Conservation (phyloP, 2,113 vertebrate genomes). For the Pollachius pollachius region DNA sequence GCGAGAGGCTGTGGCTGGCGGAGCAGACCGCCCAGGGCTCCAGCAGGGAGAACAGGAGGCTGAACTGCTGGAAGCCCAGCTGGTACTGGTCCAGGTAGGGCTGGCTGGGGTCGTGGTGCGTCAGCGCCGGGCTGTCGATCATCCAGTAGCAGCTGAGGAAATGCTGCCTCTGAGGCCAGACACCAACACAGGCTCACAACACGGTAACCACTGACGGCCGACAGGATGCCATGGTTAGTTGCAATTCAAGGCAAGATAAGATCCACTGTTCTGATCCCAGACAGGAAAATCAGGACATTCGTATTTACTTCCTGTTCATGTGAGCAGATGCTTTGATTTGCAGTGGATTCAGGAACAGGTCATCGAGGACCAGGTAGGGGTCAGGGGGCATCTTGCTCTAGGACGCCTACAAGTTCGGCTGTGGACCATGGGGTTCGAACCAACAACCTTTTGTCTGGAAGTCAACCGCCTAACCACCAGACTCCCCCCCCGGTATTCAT, state of each 20-base stretch:
- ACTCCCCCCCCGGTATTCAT: too few relatives aligned
- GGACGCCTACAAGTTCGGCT: too few relatives aligned
- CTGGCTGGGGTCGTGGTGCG: constrained; percentile 92
- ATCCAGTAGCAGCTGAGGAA: constrained; percentile 95
- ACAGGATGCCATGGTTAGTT: too few relatives aligned
- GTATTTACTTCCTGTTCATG: neutral
- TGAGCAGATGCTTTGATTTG: neutral
- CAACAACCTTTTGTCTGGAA: too few relatives aligned
- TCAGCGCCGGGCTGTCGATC: constrained; percentile 74
- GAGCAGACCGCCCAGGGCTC: constrained; percentile 88
- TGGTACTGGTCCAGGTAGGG: constrained; percentile 96
- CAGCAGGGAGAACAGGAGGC: constrained; percentile 82
- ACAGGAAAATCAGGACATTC: neutral
- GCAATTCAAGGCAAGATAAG: too few relatives aligned
- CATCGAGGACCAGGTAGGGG: too few relatives aligned
- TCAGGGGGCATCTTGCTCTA: too few relatives aligned
- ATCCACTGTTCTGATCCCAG: too few relatives aligned
- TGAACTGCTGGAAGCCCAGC: constrained; percentile 89
- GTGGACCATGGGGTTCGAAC: too few relatives aligned
- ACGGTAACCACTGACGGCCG: too few relatives aligned
- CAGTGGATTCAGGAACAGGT: too few relatives aligned
- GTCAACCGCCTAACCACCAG: too few relatives aligned
- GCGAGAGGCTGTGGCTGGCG: constrained; percentile 80
- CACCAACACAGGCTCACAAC: neutral
- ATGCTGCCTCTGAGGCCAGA: constrained; percentile 84